Evolutionary conservation across 2,888 invertebrate genomes (phyloP), one percentile per base, ranked within the genome.

Genomic region (Zygaena filipendulae): DNA sequence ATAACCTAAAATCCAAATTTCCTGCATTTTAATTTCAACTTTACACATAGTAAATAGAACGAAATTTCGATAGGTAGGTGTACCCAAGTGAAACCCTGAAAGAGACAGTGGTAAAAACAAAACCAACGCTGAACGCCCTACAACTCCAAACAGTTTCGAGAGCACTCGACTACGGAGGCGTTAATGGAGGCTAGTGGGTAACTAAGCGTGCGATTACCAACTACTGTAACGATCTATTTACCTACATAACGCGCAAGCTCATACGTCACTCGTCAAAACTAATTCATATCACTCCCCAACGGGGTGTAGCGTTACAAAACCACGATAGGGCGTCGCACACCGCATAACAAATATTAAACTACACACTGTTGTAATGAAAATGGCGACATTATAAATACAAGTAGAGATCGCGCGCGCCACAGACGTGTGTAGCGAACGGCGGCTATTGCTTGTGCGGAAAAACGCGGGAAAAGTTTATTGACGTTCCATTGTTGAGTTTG

Each of bases 301-400:
- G 53, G 60, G 68, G 66, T 63, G 63, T 64, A 52, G 43, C 42
- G 48, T 75, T 75, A 64, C 74, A 58, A 68, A 62, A 67, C 59
- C 55, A 30, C 50, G 43, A 52, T 54, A 63, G 68, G 54, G 70
- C 59, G 56, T 47, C 53, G 62, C 49, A 41, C 40, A 44, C 52
- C 52, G 75, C 69, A 77, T 72, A 64, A 71, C 64, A 64, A 16
- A 71, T 70, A 64, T 66, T 47, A 48, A 43, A 40, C 47, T 45
- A 29, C 49, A 29, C 49, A 45, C 59, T 63, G 63, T 61, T 63
- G 69, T 58, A 66, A 67, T 56, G 54, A 58, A 59, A 50, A 51
- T 38, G 30, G 56, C 67, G 61, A 77, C 71, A 58, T 77, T 77
- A 77, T 77, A 77, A 72, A 77, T 77, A 77, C 70, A 67, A 58